Conservation (phyloP, 2,797 vertebrate genomes). For the Phrynocephalus forsythii region DNA sequence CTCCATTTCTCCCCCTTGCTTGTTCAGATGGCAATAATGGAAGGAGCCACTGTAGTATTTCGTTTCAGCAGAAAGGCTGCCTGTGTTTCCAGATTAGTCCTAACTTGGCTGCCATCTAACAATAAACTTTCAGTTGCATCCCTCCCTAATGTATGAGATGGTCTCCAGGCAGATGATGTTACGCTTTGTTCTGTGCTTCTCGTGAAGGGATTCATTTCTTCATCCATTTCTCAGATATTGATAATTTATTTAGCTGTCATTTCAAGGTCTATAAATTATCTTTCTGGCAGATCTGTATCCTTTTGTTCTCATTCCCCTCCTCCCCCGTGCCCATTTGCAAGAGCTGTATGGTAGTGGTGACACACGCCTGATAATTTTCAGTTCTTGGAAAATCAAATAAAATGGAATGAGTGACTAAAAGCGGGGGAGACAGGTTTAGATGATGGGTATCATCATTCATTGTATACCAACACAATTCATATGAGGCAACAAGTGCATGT, state of each 20-base stretch:
- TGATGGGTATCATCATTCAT: not conserved
- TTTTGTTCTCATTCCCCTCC: not conserved
- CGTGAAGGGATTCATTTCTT: not conserved
- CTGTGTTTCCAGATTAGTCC: not conserved
- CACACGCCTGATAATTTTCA: not conserved
- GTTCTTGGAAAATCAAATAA: not conserved
- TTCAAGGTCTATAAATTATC: not conserved
- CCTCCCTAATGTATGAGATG: constrained; percentile 12
- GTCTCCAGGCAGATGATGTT: not conserved
- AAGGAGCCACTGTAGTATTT: constrained; percentile 3
- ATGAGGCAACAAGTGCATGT: too few species aligned
- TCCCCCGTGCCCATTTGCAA: not conserved
- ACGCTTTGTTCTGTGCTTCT: not conserved
- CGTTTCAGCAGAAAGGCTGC: constrained; percentile 1
- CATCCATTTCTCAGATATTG: accelerated
- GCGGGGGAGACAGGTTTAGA: not conserved
- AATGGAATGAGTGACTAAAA: not conserved
- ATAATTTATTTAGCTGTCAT: not conserved
- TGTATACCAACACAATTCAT: too few species aligned
- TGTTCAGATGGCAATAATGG: constrained; percentile 15
- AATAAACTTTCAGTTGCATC: not conserved
- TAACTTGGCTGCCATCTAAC: constrained; percentile 19
- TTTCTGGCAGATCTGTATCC: not conserved
- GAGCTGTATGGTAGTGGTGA: not conserved
- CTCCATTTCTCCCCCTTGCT: constrained; percentile 16